Base-by-base conservation (phyloP, 2,888 invertebrate species). In the Sarcophaga rosellei region DNA sequence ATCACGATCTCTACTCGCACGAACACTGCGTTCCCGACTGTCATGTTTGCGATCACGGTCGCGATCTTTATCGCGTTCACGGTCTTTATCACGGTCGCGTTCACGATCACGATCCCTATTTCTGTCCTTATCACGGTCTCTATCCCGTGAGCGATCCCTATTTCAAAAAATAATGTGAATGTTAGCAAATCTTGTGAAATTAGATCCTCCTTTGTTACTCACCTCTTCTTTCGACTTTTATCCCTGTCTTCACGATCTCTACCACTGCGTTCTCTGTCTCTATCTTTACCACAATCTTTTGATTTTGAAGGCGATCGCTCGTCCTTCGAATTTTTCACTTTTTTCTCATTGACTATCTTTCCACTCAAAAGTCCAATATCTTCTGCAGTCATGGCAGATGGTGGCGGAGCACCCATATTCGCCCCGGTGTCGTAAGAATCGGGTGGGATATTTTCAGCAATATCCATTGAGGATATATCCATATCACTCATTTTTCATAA, bases 1-100 rank as follows among this genome's bases (percentile, higher is more conserved):
- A 59, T 94, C 93, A 6, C 92, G 89, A 81, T 91, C 90, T 25
- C 91, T 88, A 82, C 92, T 89, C 63, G 92, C 91, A 6, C 93
- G 90, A 61, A 93, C 93, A 1, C 91, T 91, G 23, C 81, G 69
- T 11, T 89, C 86, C 20, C 84, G 73, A 80, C 78, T 85, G 21
- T 78, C 82, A 20, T 83, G 84, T 66, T 80, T 83, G 47, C 94
- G 90, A 25, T 89, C 88, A 35, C 89, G 87, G 10, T 88, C 87
- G 89, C 94, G 88, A 92, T 94, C 93, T 47, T 92, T 90, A 74
- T 91, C 91, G 77, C 85, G 82, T 25, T 87, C 83, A 5, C 81
- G 84, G 8, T 87, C 88, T 1, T 85, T 23, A 0, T 88, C 87
- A 6, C 80, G 61, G 4, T 78, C 74, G 20, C 70, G 74, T 74